A percentile compares a stretch with the other conserved stretches of the same genome.
These are phyloP conservation scores for Leptodactylus fuscus DNA, from an alignment of 2,113 vertebrate genomes.

Conservation along the genomic window DNA sequence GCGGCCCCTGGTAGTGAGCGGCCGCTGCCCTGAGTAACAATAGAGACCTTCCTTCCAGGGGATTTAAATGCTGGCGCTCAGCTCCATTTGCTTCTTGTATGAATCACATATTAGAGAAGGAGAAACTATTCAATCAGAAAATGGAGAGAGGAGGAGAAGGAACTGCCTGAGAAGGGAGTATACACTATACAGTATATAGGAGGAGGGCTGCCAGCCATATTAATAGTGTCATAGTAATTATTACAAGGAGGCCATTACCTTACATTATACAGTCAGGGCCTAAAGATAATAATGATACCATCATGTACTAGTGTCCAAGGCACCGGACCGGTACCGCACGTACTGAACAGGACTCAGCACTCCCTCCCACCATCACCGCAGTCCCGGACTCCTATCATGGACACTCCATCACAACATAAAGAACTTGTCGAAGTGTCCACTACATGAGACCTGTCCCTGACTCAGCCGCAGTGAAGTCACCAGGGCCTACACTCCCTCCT, in stretches of 20 bases:
- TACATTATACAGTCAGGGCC: not conserved
- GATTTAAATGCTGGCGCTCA: not conserved
- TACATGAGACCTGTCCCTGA: not conserved
- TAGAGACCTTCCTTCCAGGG: not conserved
- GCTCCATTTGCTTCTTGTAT: conserved; percentile 38
- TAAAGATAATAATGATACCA: not conserved
- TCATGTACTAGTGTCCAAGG: not conserved
- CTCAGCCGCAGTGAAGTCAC: not conserved
- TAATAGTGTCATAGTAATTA: conserved; percentile 15
- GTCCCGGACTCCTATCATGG: too few species aligned
- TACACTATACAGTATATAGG: too few species aligned
- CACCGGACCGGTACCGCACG: not conserved
- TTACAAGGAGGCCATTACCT: conserved; percentile 45
- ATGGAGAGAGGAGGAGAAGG: not conserved
- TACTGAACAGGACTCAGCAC: too few species aligned
- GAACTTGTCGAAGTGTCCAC: conserved; percentile 42
- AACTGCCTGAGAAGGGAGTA: too few species aligned
- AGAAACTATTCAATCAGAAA: not conserved
- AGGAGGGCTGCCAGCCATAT: not conserved
- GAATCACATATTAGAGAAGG: not conserved
- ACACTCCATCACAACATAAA: not conserved
- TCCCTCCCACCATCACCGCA: not conserved
- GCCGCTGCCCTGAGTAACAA: not conserved
- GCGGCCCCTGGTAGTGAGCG: too few species aligned
- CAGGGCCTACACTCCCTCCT: not conserved